A percentile compares a stretch with the other conserved stretches of the same genome.
Evolutionary conservation across 2,888 invertebrate genomes (phyloP).

Genomic region (Ceriagrion tenellum): DNA sequence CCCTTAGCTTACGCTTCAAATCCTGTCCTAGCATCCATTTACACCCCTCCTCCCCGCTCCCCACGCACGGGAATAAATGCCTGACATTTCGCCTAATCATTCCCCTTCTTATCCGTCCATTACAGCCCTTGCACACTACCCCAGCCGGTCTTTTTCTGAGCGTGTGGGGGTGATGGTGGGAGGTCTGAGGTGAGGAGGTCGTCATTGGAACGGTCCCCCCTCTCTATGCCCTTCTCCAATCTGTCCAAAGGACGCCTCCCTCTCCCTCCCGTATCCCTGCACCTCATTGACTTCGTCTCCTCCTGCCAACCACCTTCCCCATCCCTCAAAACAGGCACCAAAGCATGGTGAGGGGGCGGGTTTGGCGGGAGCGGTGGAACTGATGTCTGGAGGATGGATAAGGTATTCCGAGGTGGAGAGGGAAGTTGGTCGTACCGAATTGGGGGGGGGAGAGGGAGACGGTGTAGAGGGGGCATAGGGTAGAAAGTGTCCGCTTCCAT

Average conservation of each 20-base stretch:
- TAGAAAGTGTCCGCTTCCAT: background rate
- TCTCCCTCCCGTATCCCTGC: background rate
- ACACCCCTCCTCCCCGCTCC: background rate
- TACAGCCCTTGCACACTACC: constrained; percentile 39
- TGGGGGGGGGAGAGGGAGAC: background rate
- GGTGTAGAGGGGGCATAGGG: background rate
- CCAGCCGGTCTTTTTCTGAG: background rate
- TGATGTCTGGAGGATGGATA: background rate
- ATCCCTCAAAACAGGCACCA: background rate
- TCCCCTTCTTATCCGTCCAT: constrained; percentile 58
- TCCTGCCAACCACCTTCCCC: background rate
- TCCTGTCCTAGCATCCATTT: background rate
- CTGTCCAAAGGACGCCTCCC: background rate
- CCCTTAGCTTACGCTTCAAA: background rate
- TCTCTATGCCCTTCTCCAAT: background rate
- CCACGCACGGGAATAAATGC: background rate
- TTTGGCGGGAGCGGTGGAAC: background rate
- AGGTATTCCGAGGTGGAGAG: background rate
- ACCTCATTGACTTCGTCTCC: constrained; percentile 1
- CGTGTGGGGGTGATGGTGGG: background rate
- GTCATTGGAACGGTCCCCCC: background rate
- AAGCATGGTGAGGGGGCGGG: background rate
- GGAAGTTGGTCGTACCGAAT: background rate
- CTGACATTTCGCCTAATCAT: constrained; percentile 65
- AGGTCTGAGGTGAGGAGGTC: background rate